phyloP scores from a whole-genome alignment of 2,888 invertebrate species.

The Lagria hirta region DNA sequence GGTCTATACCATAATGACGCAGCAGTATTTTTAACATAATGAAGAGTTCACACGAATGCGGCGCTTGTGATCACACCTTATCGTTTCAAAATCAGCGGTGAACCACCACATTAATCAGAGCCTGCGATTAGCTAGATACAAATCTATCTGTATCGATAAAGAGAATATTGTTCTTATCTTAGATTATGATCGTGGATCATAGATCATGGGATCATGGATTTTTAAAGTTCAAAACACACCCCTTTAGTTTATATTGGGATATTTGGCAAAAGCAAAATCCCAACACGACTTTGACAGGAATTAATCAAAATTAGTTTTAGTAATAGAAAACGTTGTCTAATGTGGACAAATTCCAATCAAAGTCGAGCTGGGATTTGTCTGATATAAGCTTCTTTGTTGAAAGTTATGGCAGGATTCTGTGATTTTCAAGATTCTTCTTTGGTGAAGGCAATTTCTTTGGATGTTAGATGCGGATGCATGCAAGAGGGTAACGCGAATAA shows the following conservation, averaged over 20 bases:
- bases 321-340: no score
- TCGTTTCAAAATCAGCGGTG: slow-evolving; percentile 42
- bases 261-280: no score
- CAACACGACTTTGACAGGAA: no score
- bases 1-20: slow-evolving; percentile 36
- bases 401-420: no score
- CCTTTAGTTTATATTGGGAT: no score
- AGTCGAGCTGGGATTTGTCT: not conserved
- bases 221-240: no score
- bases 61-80: slow-evolving; percentile 43
- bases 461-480: slow-evolving; percentile 18
- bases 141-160: slow-evolving; percentile 44
- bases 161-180: slow-evolving; percentile 36
- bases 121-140: slow-evolving; percentile 42
- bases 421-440: no score
- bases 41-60: slow-evolving; percentile 45
- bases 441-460: slow-evolving; percentile 16
- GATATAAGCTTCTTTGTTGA: no score
- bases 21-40: slow-evolving; percentile 41
- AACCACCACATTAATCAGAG: slow-evolving; percentile 42
- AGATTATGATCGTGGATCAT: slow-evolving; percentile 37
- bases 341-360: no score
- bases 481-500: slow-evolving; percentile 38
- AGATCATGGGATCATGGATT: no score
- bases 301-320: no score